Evolutionary conservation across 2,888 invertebrate genomes (phyloP).

Genomic region (Scaptomyza polygonia): DNA sequence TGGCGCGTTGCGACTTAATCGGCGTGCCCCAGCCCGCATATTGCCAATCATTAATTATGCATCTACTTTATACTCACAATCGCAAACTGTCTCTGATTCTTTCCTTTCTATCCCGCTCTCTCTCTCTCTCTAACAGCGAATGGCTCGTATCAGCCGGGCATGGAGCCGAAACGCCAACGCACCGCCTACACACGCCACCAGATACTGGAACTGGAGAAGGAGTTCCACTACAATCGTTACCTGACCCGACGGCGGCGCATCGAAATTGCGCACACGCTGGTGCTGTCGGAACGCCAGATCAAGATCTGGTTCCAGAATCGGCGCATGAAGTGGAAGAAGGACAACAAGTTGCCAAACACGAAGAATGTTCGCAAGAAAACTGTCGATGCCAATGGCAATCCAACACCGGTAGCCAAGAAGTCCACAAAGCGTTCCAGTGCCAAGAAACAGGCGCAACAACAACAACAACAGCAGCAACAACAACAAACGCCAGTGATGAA

Average conservation of each 20-base stretch:
- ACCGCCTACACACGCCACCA: slow-evolving; percentile 99
- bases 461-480: slow-evolving; percentile 66
- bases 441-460: slow-evolving; percentile 78
- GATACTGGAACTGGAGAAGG: slow-evolving; percentile 98
- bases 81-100: slow-evolving; percentile 11
- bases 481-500: slow-evolving; percentile 82
- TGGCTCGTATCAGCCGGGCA: slow-evolving; percentile 94
- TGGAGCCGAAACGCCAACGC: slow-evolving; percentile 97
- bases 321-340: slow-evolving; percentile 94
- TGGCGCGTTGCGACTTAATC: slow-evolving; percentile 61
- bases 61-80: slow-evolving; percentile 46
- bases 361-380: slow-evolving; percentile 89
- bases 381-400: slow-evolving; percentile 84
- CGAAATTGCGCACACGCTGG: slow-evolving; percentile 98
- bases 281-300: slow-evolving; percentile 95
- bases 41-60: slow-evolving; percentile 60
- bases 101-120: no score
- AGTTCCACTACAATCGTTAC: slow-evolving; percentile 99
- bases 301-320: slow-evolving; percentile 95
- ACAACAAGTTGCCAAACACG: slow-evolving; percentile 85
- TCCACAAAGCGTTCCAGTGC: slow-evolving; percentile 80
- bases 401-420: slow-evolving; percentile 83
- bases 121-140: slow-evolving; percentile 87
- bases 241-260: slow-evolving; percentile 96
- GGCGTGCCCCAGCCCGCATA: slow-evolving; percentile 19